A percentile compares a stretch with the other conserved stretches of the same genome.
Conservation (phyloP, 1,140 invertebrate genomes). For the Muscidifurax raptorellus region DNA sequence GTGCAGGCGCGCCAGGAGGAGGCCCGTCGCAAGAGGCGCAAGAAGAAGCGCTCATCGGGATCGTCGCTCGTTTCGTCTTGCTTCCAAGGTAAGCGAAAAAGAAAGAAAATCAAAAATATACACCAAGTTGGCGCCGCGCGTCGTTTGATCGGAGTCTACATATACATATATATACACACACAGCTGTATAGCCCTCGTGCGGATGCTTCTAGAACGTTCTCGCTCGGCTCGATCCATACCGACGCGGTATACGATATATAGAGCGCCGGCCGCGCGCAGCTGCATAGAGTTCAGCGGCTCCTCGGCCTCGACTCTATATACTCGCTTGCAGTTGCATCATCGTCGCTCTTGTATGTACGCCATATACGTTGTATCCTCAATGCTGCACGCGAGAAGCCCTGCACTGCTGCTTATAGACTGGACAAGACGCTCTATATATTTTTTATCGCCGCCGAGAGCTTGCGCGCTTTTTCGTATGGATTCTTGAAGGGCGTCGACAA, state of each 20-base stretch:
- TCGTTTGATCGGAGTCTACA: not conserved
- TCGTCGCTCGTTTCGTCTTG: constrained; percentile 90
- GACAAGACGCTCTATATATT: too few species aligned
- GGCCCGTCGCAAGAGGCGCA: constrained; percentile 88
- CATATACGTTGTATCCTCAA: too few species aligned
- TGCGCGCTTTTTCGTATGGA: too few species aligned
- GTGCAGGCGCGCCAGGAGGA: constrained; percentile 85
- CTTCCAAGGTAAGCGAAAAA: constrained; percentile 83
- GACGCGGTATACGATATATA: too few species aligned
- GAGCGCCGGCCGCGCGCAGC: not conserved
- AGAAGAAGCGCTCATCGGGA: constrained; percentile 88
- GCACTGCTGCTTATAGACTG: not conserved
- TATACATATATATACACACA: not conserved
- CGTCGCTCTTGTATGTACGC: not conserved
- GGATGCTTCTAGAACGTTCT: constrained; percentile 3
- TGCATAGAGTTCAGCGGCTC: constrained; percentile 16
- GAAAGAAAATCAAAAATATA: not conserved
- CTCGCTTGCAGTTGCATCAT: not conserved
- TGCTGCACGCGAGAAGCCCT: not conserved
- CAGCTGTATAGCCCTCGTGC: not conserved
- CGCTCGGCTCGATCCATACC: constrained; percentile 5
- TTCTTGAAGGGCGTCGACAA: not conserved
- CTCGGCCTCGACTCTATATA: not conserved
- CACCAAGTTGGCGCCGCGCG: not conserved
- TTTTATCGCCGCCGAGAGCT: too few species aligned